Base-by-base conservation (phyloP, 2,797 vertebrate species). In the Danio kyathit region DNA sequence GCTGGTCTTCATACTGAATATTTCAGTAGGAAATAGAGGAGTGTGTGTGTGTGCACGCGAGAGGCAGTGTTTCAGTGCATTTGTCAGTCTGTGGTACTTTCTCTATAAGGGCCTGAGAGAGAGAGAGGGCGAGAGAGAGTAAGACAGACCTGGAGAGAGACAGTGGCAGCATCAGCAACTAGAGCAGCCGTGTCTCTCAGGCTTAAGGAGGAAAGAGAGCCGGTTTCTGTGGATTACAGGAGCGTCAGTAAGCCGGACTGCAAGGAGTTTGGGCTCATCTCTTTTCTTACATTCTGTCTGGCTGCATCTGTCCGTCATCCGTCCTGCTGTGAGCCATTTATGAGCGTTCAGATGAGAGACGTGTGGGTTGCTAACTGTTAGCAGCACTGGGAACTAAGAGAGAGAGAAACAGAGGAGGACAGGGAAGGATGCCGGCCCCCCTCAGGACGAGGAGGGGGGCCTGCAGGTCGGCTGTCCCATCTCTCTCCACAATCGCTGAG, bases 401-500 rank as follows among this genome's bases (percentile, higher is more conserved):
- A 70, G 80, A 70, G 82, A 80, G 81, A 78, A 83, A 87, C 86
- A 88, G 83, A 67, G 70, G 89, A 83, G 49, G 74, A 44, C 52
- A 76, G 40, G 73, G 59, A 66, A 74, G 44, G 81, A 91, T 84
- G 88, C 88, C 87, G 84, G 69, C 82, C 60, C 90, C 91, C 89
- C 83, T 95, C 94, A 95, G 93, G 77, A 85, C 93, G 90, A 96
- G 94, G 93, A 98, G 95, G 90, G 92, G 91, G 86, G 91, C 91
- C 88, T 89, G 93, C 88, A 95, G 95, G 85, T 92, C 95, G 64
- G 88, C 90, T 86, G 91, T 95, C 80, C 93, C 93, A 16, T 93
- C 93, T 72, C 95, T 99, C 80, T 99, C 97, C 90, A 99, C 98
- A 90, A 99, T 99, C 90, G 94, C 93, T 4, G 98, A 99, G 92